Evolutionary conservation across 2,113 vertebrate genomes (phyloP), one percentile per base, ranked within the genome.

Genomic region (Prolemur simus): DNA sequence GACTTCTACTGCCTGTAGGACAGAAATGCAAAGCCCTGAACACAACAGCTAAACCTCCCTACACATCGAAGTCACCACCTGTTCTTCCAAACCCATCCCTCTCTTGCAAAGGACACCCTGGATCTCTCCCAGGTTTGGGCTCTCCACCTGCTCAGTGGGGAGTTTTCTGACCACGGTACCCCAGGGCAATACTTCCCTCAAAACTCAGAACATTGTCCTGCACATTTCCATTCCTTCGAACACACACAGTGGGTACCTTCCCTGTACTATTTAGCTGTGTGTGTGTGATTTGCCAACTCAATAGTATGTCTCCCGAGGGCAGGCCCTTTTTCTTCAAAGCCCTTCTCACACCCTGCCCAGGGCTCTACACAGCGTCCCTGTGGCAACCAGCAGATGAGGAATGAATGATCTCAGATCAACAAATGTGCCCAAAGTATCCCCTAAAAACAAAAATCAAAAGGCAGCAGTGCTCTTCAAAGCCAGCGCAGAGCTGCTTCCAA

Each of bases 211-310:
- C 12, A 69, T 49, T 78, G 78, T 49, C 25, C 78, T 87, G 74
- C 47, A 23, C 17, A 15, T 82, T 49, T 80, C 42, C 42, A 92
- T 39, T 86, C 63, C 39, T 60, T 56, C 39, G 45, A 97, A 71
- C 27, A 69, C 23, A 47, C 29, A n/a, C 64, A 87, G 0, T 52
- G n/a, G 25, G 20, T 60, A 63, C 78, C 78, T 39, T 78, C 37
- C n/a, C n/a, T 29, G 4, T 58, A 45, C 20, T 37, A 23, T 32
- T 87, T n/a, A 27, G 27, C n/a, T 39, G 66, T 56, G 54, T 56
- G 54, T 56, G 54, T 74, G 56, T 85, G 37, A 81, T 8, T 1
- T 42, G 39, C 34, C 66, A 82, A 45, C 54, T 63, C 73, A 20
- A 63, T 47, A 34, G 25, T 21, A 21, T 21, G 34, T 52, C 47